phyloP scores from a whole-genome alignment of 37 sponge, comb jelly and placozoan species.

The Aphrocallistes beatrix region DNA sequence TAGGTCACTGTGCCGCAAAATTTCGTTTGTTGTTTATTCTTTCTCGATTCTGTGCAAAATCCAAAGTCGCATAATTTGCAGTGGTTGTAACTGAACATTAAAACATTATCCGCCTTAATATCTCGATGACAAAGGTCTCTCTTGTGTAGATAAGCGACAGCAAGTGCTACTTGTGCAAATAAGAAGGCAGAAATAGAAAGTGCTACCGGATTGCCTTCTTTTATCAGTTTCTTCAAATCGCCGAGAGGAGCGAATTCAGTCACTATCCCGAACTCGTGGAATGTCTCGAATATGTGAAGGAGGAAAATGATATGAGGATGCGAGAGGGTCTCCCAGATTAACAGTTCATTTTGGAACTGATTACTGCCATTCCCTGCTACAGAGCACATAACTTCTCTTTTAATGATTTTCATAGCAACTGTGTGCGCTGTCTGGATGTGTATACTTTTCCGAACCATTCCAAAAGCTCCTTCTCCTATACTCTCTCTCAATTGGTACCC shows the following conservation, averaged over 20 bases:
- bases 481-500: neutral
- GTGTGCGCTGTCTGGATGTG: neutral
- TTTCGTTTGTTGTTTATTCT: neutral
- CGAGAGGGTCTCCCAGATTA: neutral
- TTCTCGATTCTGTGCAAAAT: conserved; percentile 11
- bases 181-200: neutral
- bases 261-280: conserved; percentile 2
- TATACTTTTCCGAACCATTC: neutral
- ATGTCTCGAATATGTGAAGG: neutral
- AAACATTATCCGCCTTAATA: neutral
- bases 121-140: conserved; percentile 2
- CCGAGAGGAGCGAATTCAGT: neutral
- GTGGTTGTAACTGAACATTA: neutral
- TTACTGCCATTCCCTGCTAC: neutral
- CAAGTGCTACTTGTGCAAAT: neutral
- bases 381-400: conserved; percentile 6
- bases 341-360: conserved; percentile 2
- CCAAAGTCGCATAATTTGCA: conserved; percentile 5
- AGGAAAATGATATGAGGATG: neutral
- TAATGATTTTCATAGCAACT: neutral
- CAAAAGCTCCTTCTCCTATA: conserved; percentile 11
- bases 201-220: neutral
- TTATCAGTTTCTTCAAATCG: neutral
- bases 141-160: neutral
- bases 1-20: neutral